Base-by-base conservation (phyloP, 2,888 invertebrate genomes). In the Hydriomena furcata region DNA sequence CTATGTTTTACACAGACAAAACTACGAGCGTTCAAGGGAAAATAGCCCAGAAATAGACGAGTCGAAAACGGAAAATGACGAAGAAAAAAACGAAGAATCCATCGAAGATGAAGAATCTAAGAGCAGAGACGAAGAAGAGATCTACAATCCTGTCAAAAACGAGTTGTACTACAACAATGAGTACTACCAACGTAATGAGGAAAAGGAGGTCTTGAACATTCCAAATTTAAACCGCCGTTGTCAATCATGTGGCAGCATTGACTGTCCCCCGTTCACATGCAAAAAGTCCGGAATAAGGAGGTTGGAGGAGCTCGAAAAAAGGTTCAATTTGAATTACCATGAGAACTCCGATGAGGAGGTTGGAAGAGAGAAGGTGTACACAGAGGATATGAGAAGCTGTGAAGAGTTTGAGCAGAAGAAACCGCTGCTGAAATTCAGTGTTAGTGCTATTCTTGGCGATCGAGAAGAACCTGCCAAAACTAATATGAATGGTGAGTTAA, bases 351-450 rank as follows among this genome's bases (percentile, higher is more conserved):
- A 84, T 0, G 88, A 90, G 42, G 88, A 87, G 17, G 76, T 57
- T 0, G 84, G 76, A 0, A 73, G 68, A 13, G 79, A 79, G 3
- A 77, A 73, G 24, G 58, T 8, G 13, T 38, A n/a, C 30, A 86
- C 89, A 0, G 90, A 88, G 7, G 90, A 91, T 1, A 65, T 88
- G 27, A 73, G 85, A 54, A 81, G 60, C 56, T 84, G 86, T 70
- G 89, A 89, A 8, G 84, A 87, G 20, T 83, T 74, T 17, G 84
- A 84, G 53, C 91, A 86, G 68, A 88, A 86, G 55, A 96, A 96
- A 71, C 97, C 97, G 11, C 92, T 96, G 73, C 91, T 97, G 68
- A 97, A 97, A 84, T 97, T 97, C 85, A 97, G 97, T 93, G 97
- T 97, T 58, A 97, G 95, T 91, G 97, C 97, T 34, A 97, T 97